Evolutionary conservation across 2,797 vertebrate genomes (phyloP).

Genomic region (Babyrousa celebensis): DNA sequence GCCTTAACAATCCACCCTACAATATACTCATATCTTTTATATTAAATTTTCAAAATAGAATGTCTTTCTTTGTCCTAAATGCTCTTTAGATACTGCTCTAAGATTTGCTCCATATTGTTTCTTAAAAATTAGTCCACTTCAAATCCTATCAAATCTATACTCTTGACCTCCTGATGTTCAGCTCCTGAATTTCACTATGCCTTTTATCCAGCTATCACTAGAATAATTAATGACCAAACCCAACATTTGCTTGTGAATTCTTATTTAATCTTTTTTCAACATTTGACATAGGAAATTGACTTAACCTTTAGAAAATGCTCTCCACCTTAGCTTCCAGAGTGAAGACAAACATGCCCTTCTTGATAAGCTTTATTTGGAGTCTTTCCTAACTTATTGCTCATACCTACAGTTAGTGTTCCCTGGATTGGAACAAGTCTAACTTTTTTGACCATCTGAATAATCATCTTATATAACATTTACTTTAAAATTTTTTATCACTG

Average conservation of each 20-base stretch:
- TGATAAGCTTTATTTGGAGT: not conserved
- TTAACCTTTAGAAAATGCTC: constrained; percentile 43
- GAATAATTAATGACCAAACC: constrained; percentile 24
- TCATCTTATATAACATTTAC: not conserved
- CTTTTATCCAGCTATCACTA: not conserved
- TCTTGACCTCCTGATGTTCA: not conserved
- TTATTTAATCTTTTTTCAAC: constrained; percentile 52
- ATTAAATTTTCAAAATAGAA: not conserved
- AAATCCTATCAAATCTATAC: not conserved
- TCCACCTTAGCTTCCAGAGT: not conserved
- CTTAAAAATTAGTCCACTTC: not conserved
- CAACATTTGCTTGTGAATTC: constrained; percentile 23
- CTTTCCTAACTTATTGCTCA: not conserved
- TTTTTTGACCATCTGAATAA: not conserved
- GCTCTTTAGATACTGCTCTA: not conserved
- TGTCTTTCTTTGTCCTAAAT: not conserved
- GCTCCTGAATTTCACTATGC: not conserved
- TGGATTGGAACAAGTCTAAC: rapidly evolving
- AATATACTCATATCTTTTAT: not conserved
- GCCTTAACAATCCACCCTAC: not conserved
- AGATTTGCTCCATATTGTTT: not conserved
- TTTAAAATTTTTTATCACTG: not conserved
- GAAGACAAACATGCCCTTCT: not conserved
- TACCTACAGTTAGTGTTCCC: not conserved
- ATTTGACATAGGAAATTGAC: constrained; percentile 17